Evolutionary conservation across 2,888 invertebrate species (phyloP).

Genomic region (Enchytraeus crypticus): DNA sequence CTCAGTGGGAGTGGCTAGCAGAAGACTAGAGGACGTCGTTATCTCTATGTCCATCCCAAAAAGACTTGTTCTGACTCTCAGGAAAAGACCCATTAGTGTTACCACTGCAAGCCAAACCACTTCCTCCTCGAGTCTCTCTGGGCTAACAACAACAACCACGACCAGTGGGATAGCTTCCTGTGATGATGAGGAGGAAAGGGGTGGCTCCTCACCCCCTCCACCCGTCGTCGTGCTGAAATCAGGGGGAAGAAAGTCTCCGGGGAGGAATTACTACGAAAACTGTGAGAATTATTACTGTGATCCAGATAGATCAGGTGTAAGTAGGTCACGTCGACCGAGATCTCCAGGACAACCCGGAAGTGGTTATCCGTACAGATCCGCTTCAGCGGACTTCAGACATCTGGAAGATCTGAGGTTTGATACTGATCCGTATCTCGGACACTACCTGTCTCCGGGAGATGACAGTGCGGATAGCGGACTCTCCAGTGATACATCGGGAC

Average conservation of each 20-base stretch:
- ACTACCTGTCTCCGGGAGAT: conserved; percentile 4
- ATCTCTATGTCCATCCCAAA: conserved; percentile 98
- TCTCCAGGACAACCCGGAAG: neutral
- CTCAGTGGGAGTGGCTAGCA: conserved; percentile 89
- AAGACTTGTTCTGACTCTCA: conserved; percentile 82
- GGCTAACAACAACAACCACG: neutral
- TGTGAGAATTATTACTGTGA: neutral
- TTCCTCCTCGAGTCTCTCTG: neutral
- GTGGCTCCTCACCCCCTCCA: neutral
- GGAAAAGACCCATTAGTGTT: conserved; percentile 27
- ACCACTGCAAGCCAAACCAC: neutral
- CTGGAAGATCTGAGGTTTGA: neutral
- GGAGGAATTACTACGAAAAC: neutral
- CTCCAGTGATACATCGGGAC: conserved; percentile 18
- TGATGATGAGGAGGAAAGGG: neutral
- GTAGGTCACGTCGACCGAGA: neutral
- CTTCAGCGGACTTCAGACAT: neutral
- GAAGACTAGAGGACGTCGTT: conserved; percentile 97
- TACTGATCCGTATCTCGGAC: neutral
- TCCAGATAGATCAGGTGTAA: neutral
- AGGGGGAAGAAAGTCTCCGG: neutral
- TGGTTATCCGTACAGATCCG: neutral
- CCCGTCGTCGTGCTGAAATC: neutral
- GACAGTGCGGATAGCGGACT: conserved; percentile 18
- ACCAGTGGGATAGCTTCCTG: neutral